phyloP scores from a whole-genome alignment of 2,797 vertebrate species.

The Aplochiton taeniatus region DNA sequence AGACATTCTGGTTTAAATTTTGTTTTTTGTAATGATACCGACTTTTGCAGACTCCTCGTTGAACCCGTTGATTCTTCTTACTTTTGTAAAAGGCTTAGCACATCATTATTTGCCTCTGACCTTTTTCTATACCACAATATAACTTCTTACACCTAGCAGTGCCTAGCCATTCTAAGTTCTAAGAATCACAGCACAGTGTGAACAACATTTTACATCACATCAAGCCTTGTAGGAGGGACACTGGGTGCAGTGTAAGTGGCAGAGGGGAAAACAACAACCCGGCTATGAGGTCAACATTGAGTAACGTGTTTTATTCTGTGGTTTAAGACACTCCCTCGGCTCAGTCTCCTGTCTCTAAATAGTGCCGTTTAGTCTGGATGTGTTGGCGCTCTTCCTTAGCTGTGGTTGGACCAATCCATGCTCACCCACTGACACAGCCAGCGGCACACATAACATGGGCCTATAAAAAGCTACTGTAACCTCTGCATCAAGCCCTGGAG shows the following conservation, averaged over 20 bases:
- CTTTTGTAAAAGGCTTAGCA: no score
- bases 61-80: no score
- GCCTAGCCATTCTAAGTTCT: no score
- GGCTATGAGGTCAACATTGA: slow-evolving; percentile 5
- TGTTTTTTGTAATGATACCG: slow-evolving; percentile 9
- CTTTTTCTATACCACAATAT: no score
- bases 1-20: slow-evolving; percentile 40
- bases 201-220: no score
- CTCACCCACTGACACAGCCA: slow-evolving; percentile 23
- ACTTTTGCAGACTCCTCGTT: no score
- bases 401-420: slow-evolving; percentile 31
- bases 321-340: background rate
- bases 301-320: slow-evolving; percentile 7
- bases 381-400: slow-evolving; percentile 13
- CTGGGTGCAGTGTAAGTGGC: background rate
- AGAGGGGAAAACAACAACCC: slow-evolving; percentile 3
- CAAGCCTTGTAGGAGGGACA: no score
- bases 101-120: no score
- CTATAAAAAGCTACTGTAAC: slow-evolving; percentile 53
- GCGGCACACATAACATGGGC: slow-evolving; percentile 38
- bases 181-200: background rate
- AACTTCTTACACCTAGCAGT: no score
- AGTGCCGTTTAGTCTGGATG: slow-evolving; percentile 3
- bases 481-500: slow-evolving; percentile 47
- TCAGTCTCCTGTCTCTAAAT: slow-evolving; percentile 12